These are phyloP conservation scores for Rhamnusium bicolor DNA, from an alignment of 2,888 invertebrate species.

Conservation along the genomic window DNA sequence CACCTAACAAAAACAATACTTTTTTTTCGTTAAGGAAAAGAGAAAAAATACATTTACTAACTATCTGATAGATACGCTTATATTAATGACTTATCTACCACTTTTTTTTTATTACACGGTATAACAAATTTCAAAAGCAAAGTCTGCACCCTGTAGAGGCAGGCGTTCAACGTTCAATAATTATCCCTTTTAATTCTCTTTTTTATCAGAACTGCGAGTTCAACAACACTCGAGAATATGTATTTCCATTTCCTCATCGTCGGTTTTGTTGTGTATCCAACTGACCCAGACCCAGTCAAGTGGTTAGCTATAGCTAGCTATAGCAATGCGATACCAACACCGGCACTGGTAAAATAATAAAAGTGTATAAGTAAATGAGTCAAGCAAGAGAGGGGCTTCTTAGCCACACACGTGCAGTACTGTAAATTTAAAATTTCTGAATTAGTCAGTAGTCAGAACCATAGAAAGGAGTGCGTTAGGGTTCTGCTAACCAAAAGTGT, in stretches of 20 bases:
- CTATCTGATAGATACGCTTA: too few relatives aligned
- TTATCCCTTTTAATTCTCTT: background rate
- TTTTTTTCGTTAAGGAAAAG: too few relatives aligned
- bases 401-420: conserved; percentile 15
- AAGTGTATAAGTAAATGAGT: conserved; percentile 1
- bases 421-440: background rate
- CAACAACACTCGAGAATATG: background rate
- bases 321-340: background rate
- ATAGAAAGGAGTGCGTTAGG: too few relatives aligned
- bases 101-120: too few relatives aligned
- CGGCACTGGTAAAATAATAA: background rate
- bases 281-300: conserved; percentile 1
- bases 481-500: background rate
- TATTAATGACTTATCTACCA: too few relatives aligned
- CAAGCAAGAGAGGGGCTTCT: background rate
- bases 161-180: background rate
- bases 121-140: background rate
- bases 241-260: conserved; percentile 15
- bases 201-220: background rate
- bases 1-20: too few relatives aligned
- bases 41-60: too few relatives aligned
- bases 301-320: background rate
- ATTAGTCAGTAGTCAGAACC: background rate
- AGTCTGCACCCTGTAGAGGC: too few relatives aligned
- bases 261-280: background rate